A percentile compares a stretch with the other conserved stretches of the same genome.
Evolutionary conservation across 2,797 vertebrate genomes (phyloP).

Genomic region (Neostethus bicornis): DNA sequence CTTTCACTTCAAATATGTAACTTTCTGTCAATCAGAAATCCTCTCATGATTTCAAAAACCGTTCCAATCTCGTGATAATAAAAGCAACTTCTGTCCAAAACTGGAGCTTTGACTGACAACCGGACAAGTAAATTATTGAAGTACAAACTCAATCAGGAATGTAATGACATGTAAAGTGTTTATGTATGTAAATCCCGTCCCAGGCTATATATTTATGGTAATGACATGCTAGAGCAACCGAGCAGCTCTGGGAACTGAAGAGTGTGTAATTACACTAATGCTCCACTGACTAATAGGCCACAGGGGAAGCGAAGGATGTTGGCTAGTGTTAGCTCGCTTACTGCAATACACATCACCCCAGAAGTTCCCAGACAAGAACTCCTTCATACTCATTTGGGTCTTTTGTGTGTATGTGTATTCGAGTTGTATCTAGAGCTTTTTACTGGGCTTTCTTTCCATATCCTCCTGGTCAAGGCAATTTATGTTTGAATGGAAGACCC

Average conservation of each 20-base stretch:
- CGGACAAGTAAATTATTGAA: conserved; percentile 53
- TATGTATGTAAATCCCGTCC: conserved; percentile 76
- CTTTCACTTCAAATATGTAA: too few species aligned
- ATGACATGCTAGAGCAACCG: conserved; percentile 68
- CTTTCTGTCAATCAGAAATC: background rate
- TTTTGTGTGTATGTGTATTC: too few species aligned
- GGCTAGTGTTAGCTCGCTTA: conserved; percentile 56
- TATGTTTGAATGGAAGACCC: too few species aligned
- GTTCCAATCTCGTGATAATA: conserved; percentile 8
- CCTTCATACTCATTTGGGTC: too few species aligned
- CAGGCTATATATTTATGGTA: conserved; percentile 73
- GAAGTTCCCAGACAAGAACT: conserved; percentile 4
- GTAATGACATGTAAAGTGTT: conserved; percentile 69
- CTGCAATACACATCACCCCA: conserved; percentile 43
- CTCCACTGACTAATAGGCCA: conserved; percentile 72
- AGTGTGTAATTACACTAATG: conserved; percentile 80
- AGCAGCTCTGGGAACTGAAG: conserved; percentile 63
- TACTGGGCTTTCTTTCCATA: too few species aligned
- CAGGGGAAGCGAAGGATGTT: conserved; percentile 59
- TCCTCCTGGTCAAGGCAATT: too few species aligned
- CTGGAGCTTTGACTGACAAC: conserved; percentile 37
- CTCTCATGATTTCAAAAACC: conserved; percentile 8
- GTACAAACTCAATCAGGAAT: conserved; percentile 67
- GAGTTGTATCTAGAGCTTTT: too few species aligned
- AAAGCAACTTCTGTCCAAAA: conserved; percentile 33